Percentiles rank a stretch among this genome's conserved stretches.
phyloP scores from a whole-genome alignment of 1,140 invertebrate species.

The Cydia amplana region DNA sequence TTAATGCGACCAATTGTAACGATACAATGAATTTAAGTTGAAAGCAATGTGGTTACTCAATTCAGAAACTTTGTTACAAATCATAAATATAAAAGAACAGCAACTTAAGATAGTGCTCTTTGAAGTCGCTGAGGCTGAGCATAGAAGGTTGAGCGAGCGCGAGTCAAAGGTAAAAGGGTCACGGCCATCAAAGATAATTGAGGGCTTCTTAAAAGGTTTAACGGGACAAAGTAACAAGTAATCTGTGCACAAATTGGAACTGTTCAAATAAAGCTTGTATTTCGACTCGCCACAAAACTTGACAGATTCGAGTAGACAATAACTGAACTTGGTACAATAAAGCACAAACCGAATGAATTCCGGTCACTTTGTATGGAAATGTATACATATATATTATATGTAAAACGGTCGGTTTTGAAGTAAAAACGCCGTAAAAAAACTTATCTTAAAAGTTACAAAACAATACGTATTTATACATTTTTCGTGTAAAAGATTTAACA shows the following conservation, averaged over 20 bases:
- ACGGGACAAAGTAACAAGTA: slow-evolving; percentile 32
- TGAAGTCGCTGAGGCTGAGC: slow-evolving; percentile 52
- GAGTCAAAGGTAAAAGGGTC: slow-evolving; percentile 68
- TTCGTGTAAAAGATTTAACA: too few relatives aligned
- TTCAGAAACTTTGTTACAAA: slow-evolving; percentile 24
- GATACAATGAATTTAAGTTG: background rate
- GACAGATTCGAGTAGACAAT: background rate
- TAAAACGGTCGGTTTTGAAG: background rate
- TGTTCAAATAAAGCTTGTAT: slow-evolving; percentile 13
- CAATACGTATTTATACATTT: too few relatives aligned
- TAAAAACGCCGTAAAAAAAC: too few relatives aligned
- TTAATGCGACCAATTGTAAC: background rate
- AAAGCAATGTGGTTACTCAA: slow-evolving; percentile 16
- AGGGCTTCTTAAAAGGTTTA: slow-evolving; percentile 58
- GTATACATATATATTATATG: too few relatives aligned
- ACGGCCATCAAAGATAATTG: slow-evolving; percentile 64
- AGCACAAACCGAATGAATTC: background rate
- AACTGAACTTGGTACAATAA: background rate
- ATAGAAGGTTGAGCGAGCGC: slow-evolving; percentile 49
- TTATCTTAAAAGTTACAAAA: too few relatives aligned
- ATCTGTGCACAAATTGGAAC: slow-evolving; percentile 17
- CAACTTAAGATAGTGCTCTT: slow-evolving; percentile 60
- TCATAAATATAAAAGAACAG: slow-evolving; percentile 49
- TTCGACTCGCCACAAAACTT: background rate
- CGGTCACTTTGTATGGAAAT: background rate